These are phyloP conservation scores for Euthynnus affinis DNA, from an alignment of 2,797 vertebrate genomes.

Conservation along the genomic window DNA sequence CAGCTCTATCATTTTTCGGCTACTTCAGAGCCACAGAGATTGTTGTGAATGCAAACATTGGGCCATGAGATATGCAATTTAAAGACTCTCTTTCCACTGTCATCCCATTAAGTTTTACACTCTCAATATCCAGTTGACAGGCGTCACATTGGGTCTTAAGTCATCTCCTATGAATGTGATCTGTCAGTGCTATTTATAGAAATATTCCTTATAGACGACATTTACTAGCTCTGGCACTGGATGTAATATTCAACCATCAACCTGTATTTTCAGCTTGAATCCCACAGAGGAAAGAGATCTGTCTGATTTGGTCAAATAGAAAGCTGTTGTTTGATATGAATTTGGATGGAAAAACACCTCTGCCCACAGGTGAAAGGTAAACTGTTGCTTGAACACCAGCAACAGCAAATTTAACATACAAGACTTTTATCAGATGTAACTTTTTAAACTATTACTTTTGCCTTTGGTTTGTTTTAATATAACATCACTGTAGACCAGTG, in stretches of 20 bases:
- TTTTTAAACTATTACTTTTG: neutral
- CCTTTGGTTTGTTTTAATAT: neutral
- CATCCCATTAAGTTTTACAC: slow-evolving; percentile 26
- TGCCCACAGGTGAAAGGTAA: neutral
- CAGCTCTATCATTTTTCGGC: neutral
- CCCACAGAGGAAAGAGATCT: too few species aligned
- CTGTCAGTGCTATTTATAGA: slow-evolving; percentile 17
- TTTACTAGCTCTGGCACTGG: neutral
- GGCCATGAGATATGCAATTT: slow-evolving; percentile 17
- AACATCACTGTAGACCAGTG: neutral
- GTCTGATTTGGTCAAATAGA: neutral
- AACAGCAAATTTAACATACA: neutral
- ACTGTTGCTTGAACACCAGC: neutral
- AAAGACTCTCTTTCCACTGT: neutral
- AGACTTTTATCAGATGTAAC: neutral
- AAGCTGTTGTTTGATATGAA: neutral
- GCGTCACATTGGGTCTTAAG: slow-evolving; percentile 6
- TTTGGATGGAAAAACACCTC: neutral
- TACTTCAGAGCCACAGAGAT: slow-evolving; percentile 9
- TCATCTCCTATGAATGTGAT: slow-evolving; percentile 3
- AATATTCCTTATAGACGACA: neutral
- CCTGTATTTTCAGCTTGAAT: neutral
- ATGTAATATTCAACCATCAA: neutral
- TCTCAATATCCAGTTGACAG: neutral
- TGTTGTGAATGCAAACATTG: slow-evolving; percentile 5